Base-by-base conservation (phyloP, 2,113 vertebrate genomes). In the Epinephelus fuscoguttatus region DNA sequence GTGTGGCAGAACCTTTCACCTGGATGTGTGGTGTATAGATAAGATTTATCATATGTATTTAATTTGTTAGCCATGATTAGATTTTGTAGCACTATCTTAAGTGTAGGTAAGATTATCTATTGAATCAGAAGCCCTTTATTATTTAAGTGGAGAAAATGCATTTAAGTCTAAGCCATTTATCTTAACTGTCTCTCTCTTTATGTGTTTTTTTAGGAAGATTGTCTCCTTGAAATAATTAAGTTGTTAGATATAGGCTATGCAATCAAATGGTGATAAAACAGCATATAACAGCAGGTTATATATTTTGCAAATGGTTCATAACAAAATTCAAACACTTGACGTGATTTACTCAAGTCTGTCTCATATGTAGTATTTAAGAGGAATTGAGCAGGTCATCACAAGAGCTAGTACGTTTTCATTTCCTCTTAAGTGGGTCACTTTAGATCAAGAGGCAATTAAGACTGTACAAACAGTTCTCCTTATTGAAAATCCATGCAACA, bases 361-460 rank as follows among this genome's bases (percentile, higher is more conserved):
- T 45, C 33, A 40, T 37, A 2, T 15, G 19, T 17, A 19, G 4
- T 19, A 27, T 68, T 67, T 60, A 15, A 25, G 72, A 47, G 11
- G 47, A 59, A 68, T 37, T 61, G 40, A 63, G n/a, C 1, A 1
- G 9, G 56, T 66, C 57, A 64, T 56, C 12, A 17, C 62, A 80
- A 47, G 33, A 63, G 59, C 75, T 69, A 57, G 70, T 81, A 5
- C 68, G 40, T 66, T 82, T 88, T 86, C 42, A 52, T 78, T 73
- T 82, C 42, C 50, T 61, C 64, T 57, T 64, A 81, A 81, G 70
- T 89, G 81, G 64, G 84, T 88, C 57, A 81, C 59, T 81, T 67
- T 76, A 80, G 52, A 84, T 81, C 78, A 75, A 40, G 79, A 76
- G 59, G 63, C 42, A 19, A 37, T 72, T 56, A 50, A 70, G 40